These are phyloP conservation scores for Andrena camellia DNA, from an alignment of 2,888 invertebrate species.

Conservation along the genomic window DNA sequence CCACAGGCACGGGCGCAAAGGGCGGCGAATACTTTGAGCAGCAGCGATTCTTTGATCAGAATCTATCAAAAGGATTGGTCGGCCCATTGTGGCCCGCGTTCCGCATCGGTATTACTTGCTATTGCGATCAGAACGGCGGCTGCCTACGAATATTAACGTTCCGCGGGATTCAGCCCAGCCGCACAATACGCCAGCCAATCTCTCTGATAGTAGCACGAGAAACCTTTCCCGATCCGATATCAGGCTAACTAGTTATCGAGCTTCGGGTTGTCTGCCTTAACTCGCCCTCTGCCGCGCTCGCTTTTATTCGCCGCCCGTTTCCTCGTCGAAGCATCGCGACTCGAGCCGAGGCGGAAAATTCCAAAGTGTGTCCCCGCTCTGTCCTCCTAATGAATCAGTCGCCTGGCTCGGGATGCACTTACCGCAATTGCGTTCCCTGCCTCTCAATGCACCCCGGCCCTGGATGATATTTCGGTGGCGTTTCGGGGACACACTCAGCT, in stretches of 20 bases:
- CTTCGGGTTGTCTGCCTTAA: constrained; percentile 47
- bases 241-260: constrained; percentile 61
- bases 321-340: constrained; percentile 1
- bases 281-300: constrained; percentile 28
- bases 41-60: constrained; percentile 71
- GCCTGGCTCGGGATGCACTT: constrained; percentile 52
- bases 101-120: constrained; percentile 70
- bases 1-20: constrained; percentile 51
- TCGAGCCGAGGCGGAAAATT: constrained; percentile 51
- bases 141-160: constrained; percentile 66
- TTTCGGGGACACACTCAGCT: background rate
- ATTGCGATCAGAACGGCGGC: constrained; percentile 55
- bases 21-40: constrained; percentile 65
- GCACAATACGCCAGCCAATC: constrained; percentile 69
- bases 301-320: constrained; percentile 2
- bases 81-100: constrained; percentile 70
- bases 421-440: constrained; percentile 54
- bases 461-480: background rate
- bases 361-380: constrained; percentile 37
- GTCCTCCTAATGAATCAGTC: constrained; percentile 35
- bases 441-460: background rate
- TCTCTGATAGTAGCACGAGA: constrained; percentile 67
- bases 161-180: constrained; percentile 52
- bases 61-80: constrained; percentile 76
- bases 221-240: constrained; percentile 58